Conservation (phyloP, 2,797 vertebrate species). For the Chloroceryle inda region DNA sequence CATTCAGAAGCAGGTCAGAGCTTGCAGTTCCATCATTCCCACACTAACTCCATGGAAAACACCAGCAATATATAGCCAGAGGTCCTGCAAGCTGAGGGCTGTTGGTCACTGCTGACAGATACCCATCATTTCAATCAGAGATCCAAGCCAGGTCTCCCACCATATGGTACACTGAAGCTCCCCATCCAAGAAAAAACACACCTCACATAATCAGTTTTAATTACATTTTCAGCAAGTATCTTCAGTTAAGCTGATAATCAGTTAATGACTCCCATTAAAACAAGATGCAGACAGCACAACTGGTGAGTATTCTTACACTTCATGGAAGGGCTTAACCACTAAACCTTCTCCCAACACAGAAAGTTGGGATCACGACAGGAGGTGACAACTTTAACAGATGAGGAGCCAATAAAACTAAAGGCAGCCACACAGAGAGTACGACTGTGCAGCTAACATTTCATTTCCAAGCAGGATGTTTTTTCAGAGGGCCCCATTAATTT, state of each 20-base stretch:
- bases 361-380: not conserved
- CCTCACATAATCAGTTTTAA: not conserved
- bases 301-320: not conserved
- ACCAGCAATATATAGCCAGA: not conserved
- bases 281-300: not conserved
- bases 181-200: not conserved
- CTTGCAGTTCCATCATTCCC: not conserved
- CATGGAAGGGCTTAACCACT: not conserved
- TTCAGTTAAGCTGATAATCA: not conserved
- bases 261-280: not conserved
- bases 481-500: slow-evolving; percentile 63
- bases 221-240: not conserved
- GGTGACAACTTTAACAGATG: not conserved
- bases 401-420: slow-evolving; percentile 33
- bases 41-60: not conserved
- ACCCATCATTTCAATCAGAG: too few species aligned
- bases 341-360: not conserved
- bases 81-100: not conserved
- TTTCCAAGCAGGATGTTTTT: slow-evolving; percentile 54
- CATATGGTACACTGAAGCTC: rapidly evolving
- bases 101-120: not conserved
- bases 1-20: not conserved
- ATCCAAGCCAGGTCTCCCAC: not conserved
- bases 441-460: slow-evolving; percentile 52
- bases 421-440: not conserved